Conservation (phyloP, 2,888 invertebrate species). For the Spilarctia lutea region DNA sequence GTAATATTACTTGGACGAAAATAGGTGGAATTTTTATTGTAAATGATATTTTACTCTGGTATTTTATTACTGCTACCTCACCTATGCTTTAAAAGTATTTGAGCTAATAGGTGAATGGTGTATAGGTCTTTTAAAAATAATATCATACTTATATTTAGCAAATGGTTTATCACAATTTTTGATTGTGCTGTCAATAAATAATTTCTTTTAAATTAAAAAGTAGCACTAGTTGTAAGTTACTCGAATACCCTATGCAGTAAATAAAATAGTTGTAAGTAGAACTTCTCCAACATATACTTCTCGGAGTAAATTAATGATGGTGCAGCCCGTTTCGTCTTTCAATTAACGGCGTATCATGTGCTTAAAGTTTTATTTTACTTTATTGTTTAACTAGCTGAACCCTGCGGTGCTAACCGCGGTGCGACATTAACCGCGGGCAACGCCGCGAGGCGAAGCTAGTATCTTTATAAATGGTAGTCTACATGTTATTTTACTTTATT, state of each 20-base stretch:
- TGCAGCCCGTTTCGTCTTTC: not conserved
- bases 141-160: no score
- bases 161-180: not conserved
- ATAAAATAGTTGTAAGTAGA: constrained; percentile 1
- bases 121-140: not conserved
- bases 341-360: not conserved
- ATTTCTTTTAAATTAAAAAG: not conserved
- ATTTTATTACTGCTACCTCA: not conserved
- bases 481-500: no score
- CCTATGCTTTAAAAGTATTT: not conserved
- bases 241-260: not conserved
- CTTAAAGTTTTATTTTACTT: constrained; percentile 3
- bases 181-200: not conserved
- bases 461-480: no score
- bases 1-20: no score
- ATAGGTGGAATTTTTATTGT: no score
- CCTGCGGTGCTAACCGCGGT: no score
- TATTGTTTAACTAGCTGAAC: no score
- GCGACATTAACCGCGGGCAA: no score
- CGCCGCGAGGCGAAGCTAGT: no score
- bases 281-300: constrained; percentile 7
- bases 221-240: no score
- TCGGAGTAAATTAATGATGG: constrained; percentile 6
- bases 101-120: not conserved
- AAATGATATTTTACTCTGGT: no score